These are phyloP conservation scores for Macrophya alboannulata DNA, from an alignment of 2,888 invertebrate genomes.

Conservation along the genomic window DNA sequence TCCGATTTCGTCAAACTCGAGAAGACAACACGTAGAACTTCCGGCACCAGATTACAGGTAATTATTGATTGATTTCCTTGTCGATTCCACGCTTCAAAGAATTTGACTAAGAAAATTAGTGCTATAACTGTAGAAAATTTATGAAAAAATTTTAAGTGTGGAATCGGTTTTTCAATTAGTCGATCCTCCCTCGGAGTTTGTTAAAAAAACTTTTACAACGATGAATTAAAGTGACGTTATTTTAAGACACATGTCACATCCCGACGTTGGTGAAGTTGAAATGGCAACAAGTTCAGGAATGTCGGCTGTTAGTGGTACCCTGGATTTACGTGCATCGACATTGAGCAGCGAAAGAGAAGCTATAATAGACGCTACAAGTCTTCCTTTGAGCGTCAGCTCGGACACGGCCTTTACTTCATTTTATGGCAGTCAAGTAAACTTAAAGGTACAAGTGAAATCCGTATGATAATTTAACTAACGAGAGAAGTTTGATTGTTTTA, in stretches of 20 bases:
- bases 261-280: slow-evolving; percentile 76
- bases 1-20: slow-evolving; percentile 80
- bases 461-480: too few species aligned
- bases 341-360: slow-evolving; percentile 79
- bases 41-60: slow-evolving; percentile 78
- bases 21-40: slow-evolving; percentile 76
- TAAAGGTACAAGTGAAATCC: slow-evolving; percentile 64
- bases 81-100: background rate
- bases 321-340: slow-evolving; percentile 80
- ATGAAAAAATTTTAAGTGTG: background rate
- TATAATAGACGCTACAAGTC: slow-evolving; percentile 74
- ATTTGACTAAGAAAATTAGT: background rate
- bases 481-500: background rate
- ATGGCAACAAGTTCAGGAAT: slow-evolving; percentile 77
- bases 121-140: background rate
- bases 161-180: background rate
- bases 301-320: slow-evolving; percentile 76
- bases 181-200: background rate
- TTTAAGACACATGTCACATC: slow-evolving; percentile 77
- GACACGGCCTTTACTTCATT: slow-evolving; percentile 83
- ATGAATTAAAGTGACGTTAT: slow-evolving; percentile 71
- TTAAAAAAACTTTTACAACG: slow-evolving; percentile 27
- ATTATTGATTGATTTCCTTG: slow-evolving; percentile 28
- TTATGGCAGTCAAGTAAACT: slow-evolving; percentile 81
- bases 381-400: slow-evolving; percentile 81